Evolutionary conservation across 2,797 vertebrate genomes (phyloP).

Genomic region (Coluber constrictor): DNA sequence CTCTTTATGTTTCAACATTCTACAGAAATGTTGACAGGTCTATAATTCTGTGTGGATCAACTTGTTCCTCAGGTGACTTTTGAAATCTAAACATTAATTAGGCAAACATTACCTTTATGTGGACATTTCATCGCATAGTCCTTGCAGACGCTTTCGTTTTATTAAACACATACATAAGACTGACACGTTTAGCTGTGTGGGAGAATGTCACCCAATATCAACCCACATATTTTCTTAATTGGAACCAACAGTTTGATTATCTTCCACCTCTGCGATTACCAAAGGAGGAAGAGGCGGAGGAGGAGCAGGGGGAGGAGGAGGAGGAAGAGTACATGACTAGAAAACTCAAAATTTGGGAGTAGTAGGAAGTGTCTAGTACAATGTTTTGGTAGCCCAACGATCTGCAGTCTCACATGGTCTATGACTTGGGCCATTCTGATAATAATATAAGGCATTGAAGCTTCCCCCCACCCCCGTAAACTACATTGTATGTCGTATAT

Average conservation of each 20-base stretch:
- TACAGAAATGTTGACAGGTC: constrained; percentile 46
- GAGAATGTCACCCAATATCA: constrained; percentile 43
- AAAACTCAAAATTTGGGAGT: constrained; percentile 8
- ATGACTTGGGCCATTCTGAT: neutral
- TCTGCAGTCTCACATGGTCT: neutral
- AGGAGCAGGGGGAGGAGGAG: neutral
- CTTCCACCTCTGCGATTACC: neutral
- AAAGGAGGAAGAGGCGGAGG: constrained; percentile 8
- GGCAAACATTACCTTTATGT: constrained; percentile 55
- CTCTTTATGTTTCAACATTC: constrained; percentile 44
- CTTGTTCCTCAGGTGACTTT: constrained; percentile 51
- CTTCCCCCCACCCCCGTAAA: neutral
- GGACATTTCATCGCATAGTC: constrained; percentile 58
- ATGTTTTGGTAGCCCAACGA: neutral
- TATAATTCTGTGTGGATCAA: constrained; percentile 47
- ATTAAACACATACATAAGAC: constrained; percentile 13
- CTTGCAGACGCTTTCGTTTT: constrained; percentile 49
- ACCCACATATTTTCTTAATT: constrained; percentile 53
- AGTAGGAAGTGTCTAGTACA: neutral
- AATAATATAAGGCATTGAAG: neutral
- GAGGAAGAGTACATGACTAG: constrained; percentile 29
- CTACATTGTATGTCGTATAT: neutral
- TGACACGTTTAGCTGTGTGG: constrained; percentile 55
- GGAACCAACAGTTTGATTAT: constrained; percentile 56
- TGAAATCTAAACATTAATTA: constrained; percentile 59